Evolutionary conservation across 1,140 invertebrate genomes (phyloP).

Genomic region (Acromyrmex heyeri): DNA sequence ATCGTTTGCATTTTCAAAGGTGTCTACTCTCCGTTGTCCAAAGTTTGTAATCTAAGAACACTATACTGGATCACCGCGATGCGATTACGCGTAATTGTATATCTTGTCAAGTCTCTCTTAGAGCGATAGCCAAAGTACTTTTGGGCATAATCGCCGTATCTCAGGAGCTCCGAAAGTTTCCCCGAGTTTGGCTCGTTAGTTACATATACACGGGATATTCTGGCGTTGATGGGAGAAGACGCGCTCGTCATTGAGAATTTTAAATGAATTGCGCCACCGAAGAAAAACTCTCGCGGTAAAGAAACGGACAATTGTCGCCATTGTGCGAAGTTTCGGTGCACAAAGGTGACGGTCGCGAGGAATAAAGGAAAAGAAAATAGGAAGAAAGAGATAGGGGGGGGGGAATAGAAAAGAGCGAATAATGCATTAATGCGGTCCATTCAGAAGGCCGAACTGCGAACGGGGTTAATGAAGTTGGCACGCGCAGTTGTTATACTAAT

Average conservation of each 20-base stretch:
- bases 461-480: constrained; percentile 42
- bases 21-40: no score
- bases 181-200: constrained; percentile 32
- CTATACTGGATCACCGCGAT: not conserved
- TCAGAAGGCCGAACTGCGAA: not conserved
- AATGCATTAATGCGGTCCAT: constrained; percentile 38
- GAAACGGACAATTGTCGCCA: constrained; percentile 30
- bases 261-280: not conserved
- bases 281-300: constrained; percentile 25
- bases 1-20: no score
- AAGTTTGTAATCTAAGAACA: no score
- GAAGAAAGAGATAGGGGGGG: not conserved
- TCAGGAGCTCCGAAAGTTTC: constrained; percentile 31
- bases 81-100: constrained; percentile 38
- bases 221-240: not conserved
- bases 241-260: constrained; percentile 28
- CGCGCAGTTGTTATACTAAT: constrained; percentile 49
- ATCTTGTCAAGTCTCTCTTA: not conserved
- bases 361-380: not conserved
- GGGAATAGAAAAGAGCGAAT: constrained; percentile 1
- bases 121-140: not conserved
- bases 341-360: not conserved
- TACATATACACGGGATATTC: constrained; percentile 16
- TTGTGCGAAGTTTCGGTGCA: constrained; percentile 20
- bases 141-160: constrained; percentile 29